Percentiles rank a stretch among this genome's conserved stretches.
These are phyloP conservation scores for Peucedramus taeniatus DNA, from an alignment of 2,113 vertebrate genomes.

Conservation along the genomic window DNA sequence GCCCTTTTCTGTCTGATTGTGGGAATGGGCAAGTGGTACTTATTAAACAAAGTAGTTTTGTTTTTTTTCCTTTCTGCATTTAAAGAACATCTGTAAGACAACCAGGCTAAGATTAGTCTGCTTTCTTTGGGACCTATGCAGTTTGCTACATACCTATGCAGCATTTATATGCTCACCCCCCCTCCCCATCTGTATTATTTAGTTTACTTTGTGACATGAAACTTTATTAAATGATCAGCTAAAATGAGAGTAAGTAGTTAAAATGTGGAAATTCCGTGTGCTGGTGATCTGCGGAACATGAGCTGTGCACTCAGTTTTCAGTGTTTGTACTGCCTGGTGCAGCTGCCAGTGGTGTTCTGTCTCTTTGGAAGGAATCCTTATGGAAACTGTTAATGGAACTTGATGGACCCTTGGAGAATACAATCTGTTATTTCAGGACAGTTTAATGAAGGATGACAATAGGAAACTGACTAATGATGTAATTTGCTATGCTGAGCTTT, in stretches of 20 bases:
- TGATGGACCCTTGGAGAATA: neutral
- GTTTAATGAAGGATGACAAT: neutral
- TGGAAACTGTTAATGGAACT: neutral
- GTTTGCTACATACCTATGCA: neutral
- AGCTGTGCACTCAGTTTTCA: neutral
- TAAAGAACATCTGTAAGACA: neutral
- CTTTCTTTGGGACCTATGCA: neutral
- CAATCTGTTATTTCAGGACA: neutral
- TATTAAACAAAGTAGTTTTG: accelerated
- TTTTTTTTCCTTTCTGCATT: neutral
- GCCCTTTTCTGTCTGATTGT: neutral
- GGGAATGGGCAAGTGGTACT: neutral
- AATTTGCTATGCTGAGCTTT: neutral
- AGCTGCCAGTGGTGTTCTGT: accelerated
- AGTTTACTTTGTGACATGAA: neutral
- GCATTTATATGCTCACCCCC: neutral
- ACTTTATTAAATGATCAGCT: neutral
- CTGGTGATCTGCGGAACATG: neutral
- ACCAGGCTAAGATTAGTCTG: neutral
- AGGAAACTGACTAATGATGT: neutral
- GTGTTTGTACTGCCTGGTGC: neutral
- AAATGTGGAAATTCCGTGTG: neutral
- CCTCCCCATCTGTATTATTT: accelerated
- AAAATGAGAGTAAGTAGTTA: neutral
- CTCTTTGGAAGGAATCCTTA: neutral